Base-by-base conservation (phyloP, 2,113 vertebrate species). In the Sylvicapra grimmia region DNA sequence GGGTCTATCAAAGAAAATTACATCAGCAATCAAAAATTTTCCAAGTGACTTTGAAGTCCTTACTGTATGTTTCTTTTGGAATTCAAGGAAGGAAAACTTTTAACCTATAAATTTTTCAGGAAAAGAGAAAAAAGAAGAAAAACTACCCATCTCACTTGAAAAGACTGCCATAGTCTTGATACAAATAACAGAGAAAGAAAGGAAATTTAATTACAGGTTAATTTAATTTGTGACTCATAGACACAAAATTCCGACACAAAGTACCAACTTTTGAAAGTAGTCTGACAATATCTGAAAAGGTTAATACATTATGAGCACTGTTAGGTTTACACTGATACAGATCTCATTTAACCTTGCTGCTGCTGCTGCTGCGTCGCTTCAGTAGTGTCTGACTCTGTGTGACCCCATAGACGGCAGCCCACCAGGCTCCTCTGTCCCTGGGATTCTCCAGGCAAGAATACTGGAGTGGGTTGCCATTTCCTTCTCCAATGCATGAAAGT, bases 31-130 rank as follows among this genome's bases (percentile, higher is more conserved):
- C 3, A 85, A 40, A 56, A 16, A 27, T 44, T 92, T 94, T 95
- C 36, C 85, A 94, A 89, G 47, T 23, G 51, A 77, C n/a, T 33
- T 92, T 36, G 25, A 51, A 47, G 72, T 33, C 3, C 82, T 75
- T 86, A 86, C 16, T 88, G 4, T 33, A 56, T 79, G 68, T 92
- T 85, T 95, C 84, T 84, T 85, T 29, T 89, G 29, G 95, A 93
- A 89, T 75, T 80, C 19, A 89, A 93, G 61, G 21, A 82, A 56
- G 21, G 44, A 96, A 93, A 80, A 68, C 16, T 27, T 79, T 40
- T 84, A 80, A 82, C 9, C 14, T 92, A 82, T 2, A 83, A 53
- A 86, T 1, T 59, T 21, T 91, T 72, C 14, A 11, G 91, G 36
- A 88, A 82, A 90, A 77, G 23, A 54, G 33, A 84, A 54, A 63